These are phyloP conservation scores for Cirrhinus mrigala DNA, from an alignment of 2,797 vertebrate species.

Conservation along the genomic window DNA sequence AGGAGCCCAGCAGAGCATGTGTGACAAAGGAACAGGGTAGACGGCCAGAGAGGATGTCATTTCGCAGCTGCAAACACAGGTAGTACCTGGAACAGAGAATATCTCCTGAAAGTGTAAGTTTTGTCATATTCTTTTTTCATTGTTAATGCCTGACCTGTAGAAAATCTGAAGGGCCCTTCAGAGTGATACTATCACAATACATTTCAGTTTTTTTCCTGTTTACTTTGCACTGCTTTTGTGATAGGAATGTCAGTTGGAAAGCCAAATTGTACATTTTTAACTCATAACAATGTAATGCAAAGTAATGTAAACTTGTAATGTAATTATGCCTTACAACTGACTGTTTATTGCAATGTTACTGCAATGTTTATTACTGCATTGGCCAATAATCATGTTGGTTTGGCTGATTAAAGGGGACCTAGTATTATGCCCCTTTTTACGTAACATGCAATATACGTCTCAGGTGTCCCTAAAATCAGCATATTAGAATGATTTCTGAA, in stretches of 20 bases:
- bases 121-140: neutral
- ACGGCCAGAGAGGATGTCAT: conserved; percentile 88
- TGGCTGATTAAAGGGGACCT: too few species aligned
- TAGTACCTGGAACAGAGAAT: conserved; percentile 82
- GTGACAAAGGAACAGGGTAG: conserved; percentile 91
- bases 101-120: conserved; percentile 28
- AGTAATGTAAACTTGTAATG: neutral
- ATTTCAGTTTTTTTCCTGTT: neutral
- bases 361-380: too few species aligned
- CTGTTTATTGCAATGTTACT: too few species aligned
- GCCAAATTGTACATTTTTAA: neutral
- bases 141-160: neutral
- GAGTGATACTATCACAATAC: neutral
- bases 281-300: neutral
- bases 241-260: neutral
- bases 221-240: neutral
- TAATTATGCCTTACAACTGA: neutral
- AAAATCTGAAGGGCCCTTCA: neutral
- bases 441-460: too few species aligned
- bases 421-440: too few species aligned
- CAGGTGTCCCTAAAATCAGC: too few species aligned
- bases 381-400: too few species aligned
- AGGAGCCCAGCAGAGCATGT: conserved; percentile 88
- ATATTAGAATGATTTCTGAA: too few species aligned
- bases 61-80: conserved; percentile 88